A percentile compares a stretch with the other conserved stretches of the same genome.
These are phyloP conservation scores for Dendrophyllia cribrosa DNA, from an alignment of 64 coral and sea anemone genomes.

Conservation along the genomic window DNA sequence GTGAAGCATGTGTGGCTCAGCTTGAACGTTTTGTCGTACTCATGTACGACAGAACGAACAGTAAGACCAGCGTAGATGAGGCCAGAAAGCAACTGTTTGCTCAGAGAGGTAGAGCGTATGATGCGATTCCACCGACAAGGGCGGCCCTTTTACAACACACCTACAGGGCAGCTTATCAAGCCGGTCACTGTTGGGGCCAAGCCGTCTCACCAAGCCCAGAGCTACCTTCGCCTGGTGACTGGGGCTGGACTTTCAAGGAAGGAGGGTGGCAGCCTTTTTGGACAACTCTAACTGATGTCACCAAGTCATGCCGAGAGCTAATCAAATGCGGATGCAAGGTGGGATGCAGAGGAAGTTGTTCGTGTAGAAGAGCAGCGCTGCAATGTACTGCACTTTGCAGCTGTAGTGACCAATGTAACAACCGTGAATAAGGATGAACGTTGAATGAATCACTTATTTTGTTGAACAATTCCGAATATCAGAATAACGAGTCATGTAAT, in stretches of 20 bases:
- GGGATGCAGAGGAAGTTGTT: too few relatives aligned
- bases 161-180: conserved; percentile 69
- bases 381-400: conserved; percentile 16
- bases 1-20: too few relatives aligned
- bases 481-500: too few relatives aligned
- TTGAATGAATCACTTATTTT: too few relatives aligned
- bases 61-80: conserved; percentile 15
- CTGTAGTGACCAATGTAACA: neutral
- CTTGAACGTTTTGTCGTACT: too few relatives aligned
- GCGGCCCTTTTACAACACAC: conserved; percentile 65
- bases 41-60: too few relatives aligned
- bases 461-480: too few relatives aligned
- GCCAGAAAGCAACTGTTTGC: conserved; percentile 74
- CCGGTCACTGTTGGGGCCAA: conserved; percentile 80
- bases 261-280: conserved; percentile 77
- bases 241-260: too few relatives aligned
- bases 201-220: conserved; percentile 57
- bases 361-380: too few relatives aligned
- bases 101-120: conserved; percentile 63
- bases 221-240: conserved; percentile 69
- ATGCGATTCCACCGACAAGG: conserved; percentile 68
- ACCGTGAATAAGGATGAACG: too few relatives aligned
- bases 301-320: conserved; percentile 57
- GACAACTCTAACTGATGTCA: conserved; percentile 59
- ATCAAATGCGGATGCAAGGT: too few relatives aligned